These are phyloP conservation scores for Tribolium castaneum DNA, from an alignment of 1,140 invertebrate species.

Conservation along the genomic window DNA sequence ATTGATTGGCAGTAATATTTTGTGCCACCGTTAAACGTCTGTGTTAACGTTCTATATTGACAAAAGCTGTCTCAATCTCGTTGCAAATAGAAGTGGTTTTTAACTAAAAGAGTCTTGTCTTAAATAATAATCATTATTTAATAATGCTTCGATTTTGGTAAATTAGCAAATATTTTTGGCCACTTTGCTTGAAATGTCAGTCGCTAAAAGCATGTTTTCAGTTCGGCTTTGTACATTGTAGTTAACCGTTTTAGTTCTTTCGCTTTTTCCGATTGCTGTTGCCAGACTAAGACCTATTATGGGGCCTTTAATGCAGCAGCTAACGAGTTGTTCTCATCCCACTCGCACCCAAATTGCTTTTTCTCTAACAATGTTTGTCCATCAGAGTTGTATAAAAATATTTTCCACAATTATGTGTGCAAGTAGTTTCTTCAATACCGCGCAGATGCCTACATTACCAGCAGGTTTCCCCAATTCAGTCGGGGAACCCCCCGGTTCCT, in stretches of 20 bases:
- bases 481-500: background rate
- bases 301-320: slow-evolving; percentile 2
- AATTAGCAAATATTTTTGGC: background rate
- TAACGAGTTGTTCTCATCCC: slow-evolving; percentile 11
- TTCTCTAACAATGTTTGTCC: background rate
- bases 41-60: slow-evolving; percentile 1
- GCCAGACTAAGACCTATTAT: slow-evolving; percentile 16
- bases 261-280: slow-evolving; percentile 6
- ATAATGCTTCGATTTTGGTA: too few species aligned
- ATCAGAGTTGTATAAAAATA: background rate
- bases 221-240: slow-evolving; percentile 21
- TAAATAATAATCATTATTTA: too few species aligned
- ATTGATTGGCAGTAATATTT: slow-evolving; percentile 25
- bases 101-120: background rate
- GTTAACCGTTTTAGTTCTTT: slow-evolving; percentile 23
- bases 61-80: background rate
- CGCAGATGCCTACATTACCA: background rate
- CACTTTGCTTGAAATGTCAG: slow-evolving; percentile 1
- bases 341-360: background rate
- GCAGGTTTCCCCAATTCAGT: background rate
- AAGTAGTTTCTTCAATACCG: background rate
- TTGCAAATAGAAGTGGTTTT: background rate
- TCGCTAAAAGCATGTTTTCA: slow-evolving; percentile 24
- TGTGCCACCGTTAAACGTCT: slow-evolving; percentile 6
- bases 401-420: background rate